Conservation (phyloP, 2,113 vertebrate species). For the Alethe castanea region DNA sequence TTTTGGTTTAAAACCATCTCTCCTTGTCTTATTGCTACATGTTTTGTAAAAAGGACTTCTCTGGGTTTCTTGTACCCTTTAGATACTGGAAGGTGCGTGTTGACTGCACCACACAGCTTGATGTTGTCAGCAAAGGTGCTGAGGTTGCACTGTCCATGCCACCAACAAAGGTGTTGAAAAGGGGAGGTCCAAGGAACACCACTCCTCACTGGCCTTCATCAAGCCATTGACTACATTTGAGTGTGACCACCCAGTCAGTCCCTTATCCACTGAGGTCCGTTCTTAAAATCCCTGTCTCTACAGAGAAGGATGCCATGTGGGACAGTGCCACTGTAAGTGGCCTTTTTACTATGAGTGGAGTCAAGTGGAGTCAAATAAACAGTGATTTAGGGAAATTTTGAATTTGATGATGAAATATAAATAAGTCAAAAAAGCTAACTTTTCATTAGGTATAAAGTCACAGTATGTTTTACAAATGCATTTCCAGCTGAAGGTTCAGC, state of each 20-base stretch:
- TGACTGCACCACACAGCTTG: neutral
- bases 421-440: neutral
- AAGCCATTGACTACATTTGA: neutral
- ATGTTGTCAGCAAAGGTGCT: neutral
- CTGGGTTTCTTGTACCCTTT: too few species aligned
- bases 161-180: neutral
- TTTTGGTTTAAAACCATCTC: neutral
- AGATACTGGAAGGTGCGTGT: fast-evolving
- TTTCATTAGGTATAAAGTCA: neutral
- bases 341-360: neutral
- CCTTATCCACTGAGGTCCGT: neutral
- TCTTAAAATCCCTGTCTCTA: neutral
- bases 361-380: neutral
- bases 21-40: neutral
- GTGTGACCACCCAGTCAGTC: neutral
- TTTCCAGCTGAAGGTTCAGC: neutral
- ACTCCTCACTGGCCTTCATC: neutral
- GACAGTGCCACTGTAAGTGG: neutral
- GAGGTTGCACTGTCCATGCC: neutral
- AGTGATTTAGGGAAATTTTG: neutral
- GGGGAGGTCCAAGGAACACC: fast-evolving
- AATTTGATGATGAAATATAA: neutral
- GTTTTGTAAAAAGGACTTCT: neutral
- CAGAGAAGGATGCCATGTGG: neutral
- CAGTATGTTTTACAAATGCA: neutral